Evolutionary conservation across 2,888 invertebrate species (phyloP).

Genomic region (Dicyrtomina minuta): DNA sequence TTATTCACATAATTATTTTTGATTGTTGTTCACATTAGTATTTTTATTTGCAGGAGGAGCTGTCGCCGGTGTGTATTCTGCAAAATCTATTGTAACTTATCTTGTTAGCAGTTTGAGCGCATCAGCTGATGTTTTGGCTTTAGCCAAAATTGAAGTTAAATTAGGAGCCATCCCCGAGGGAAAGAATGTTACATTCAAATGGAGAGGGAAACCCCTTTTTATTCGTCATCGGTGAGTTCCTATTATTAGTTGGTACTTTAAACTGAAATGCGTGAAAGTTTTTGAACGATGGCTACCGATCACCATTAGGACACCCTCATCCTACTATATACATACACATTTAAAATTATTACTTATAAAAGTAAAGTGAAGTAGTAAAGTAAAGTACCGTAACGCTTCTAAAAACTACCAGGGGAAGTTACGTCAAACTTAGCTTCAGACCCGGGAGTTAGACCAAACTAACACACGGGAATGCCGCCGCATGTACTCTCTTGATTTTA

Average conservation of each 20-base stretch:
- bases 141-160: conserved; percentile 95
- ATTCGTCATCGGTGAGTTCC: conserved; percentile 66
- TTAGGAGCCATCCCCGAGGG: conserved; percentile 89
- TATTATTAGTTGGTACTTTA: neutral
- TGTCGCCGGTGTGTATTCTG: conserved; percentile 74
- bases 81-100: conserved; percentile 80
- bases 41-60: conserved; percentile 65
- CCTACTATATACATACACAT: no score
- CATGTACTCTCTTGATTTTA: no score
- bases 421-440: no score
- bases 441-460: no score
- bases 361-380: no score
- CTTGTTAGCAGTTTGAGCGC: conserved; percentile 83
- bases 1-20: no score
- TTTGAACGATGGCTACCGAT: no score
- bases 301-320: no score
- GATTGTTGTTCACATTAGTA: neutral
- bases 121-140: conserved; percentile 88
- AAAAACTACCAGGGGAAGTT: no score
- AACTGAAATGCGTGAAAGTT: neutral
- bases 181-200: conserved; percentile 92
- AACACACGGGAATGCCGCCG: no score
- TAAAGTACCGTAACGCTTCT: no score
- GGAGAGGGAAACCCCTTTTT: conserved; percentile 94
- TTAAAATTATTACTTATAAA: no score